These are phyloP conservation scores for Andrena praecox DNA, from an alignment of 2,888 invertebrate species.

Conservation along the genomic window DNA sequence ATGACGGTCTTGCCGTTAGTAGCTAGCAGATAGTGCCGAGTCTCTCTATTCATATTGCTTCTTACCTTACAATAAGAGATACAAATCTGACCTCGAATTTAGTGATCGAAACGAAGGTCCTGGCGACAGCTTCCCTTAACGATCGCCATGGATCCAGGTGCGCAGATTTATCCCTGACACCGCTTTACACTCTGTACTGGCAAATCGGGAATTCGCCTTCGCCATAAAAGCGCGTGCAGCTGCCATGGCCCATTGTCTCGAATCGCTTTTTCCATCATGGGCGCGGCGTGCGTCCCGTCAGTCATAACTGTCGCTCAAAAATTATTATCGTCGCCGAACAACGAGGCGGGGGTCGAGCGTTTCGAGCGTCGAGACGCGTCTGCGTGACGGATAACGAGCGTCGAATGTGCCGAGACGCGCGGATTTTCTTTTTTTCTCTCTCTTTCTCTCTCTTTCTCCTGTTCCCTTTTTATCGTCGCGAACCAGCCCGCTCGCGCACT, in stretches of 20 bases:
- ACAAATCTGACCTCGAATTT: no score
- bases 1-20: no score
- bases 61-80: no score
- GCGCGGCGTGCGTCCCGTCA: conserved; percentile 16
- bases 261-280: conserved; percentile 13
- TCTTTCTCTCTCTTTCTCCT: neutral
- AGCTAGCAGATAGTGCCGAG: no score
- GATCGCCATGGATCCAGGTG: no score
- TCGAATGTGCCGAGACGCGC: neutral
- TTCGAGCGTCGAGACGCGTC: conserved; percentile 31
- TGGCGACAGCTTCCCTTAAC: no score
- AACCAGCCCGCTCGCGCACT: conserved; percentile 32
- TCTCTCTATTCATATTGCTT: no score
- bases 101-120: no score
- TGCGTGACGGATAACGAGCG: conserved; percentile 41
- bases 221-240: conserved; percentile 13
- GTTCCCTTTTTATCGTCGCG: conserved; percentile 20
- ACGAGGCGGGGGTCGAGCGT: conserved; percentile 14
- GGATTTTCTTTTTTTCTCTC: neutral
- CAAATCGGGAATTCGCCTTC: neutral
- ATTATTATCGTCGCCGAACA: conserved; percentile 50
- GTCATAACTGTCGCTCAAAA: conserved; percentile 62
- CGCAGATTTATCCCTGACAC: neutral
- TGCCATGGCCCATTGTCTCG: conserved; percentile 24
- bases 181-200: neutral